These are phyloP conservation scores for Aythya baeri DNA, from an alignment of 2,113 vertebrate genomes.

Conservation along the genomic window DNA sequence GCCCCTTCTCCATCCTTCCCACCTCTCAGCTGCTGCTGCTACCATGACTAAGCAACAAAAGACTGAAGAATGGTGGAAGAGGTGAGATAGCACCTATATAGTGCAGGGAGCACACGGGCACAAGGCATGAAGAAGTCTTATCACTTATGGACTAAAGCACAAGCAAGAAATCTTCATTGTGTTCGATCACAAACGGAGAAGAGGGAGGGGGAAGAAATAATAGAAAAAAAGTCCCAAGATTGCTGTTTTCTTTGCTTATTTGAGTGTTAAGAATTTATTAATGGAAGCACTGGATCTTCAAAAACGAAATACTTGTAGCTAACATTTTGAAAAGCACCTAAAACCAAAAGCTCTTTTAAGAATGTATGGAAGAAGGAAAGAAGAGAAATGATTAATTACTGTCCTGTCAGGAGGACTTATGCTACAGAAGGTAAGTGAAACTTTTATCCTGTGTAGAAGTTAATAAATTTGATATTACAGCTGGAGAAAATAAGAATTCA, in stretches of 20 bases:
- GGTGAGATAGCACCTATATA: background rate
- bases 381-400: background rate
- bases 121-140: background rate
- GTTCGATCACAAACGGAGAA: background rate
- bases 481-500: slow-evolving; percentile 24
- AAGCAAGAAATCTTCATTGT: background rate
- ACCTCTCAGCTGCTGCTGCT: background rate
- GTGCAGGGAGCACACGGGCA: background rate
- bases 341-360: background rate
- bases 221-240: background rate
- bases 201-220: accelerated
- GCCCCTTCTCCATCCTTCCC: background rate
- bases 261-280: background rate
- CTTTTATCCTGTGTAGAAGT: slow-evolving; percentile 8
- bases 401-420: background rate
- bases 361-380: background rate
- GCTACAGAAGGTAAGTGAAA: slow-evolving; percentile 21
- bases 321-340: background rate
- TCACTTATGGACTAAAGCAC: background rate
- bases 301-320: background rate
- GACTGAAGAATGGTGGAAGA: background rate
- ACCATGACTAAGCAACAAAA: background rate
- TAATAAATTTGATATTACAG: slow-evolving; percentile 31
- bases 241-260: background rate
- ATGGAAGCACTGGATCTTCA: background rate